A percentile compares a stretch with the other conserved stretches of the same genome.
Evolutionary conservation across 2,888 invertebrate genomes (phyloP).

Genomic region (Tolmerus cingulatus): DNA sequence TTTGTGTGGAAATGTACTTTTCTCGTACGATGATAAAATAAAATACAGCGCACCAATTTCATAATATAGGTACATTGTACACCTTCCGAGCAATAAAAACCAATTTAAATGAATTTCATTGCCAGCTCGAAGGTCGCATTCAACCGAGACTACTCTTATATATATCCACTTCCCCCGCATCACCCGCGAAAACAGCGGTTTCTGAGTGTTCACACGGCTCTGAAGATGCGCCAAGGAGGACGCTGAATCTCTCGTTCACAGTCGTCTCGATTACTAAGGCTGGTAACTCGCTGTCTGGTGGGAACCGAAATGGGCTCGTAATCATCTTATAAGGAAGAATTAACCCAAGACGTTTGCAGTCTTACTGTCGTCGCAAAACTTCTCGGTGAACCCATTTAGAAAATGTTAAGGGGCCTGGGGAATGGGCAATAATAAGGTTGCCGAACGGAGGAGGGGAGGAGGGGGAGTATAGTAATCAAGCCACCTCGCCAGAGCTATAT

Average conservation of each 20-base stretch:
- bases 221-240: neutral
- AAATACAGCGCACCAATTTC: neutral
- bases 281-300: neutral
- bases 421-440: neutral
- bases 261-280: neutral
- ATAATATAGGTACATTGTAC: neutral
- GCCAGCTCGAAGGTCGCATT: neutral
- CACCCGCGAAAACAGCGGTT: neutral
- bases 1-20: neutral
- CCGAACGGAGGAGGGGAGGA: neutral
- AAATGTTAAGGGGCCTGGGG: neutral
- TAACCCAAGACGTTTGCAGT: neutral
- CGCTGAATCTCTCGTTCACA: neutral
- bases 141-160: neutral
- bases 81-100: neutral
- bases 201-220: neutral
- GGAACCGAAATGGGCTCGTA: neutral
- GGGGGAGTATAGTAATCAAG: neutral
- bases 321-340: conserved; percentile 8
- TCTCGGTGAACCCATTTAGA: neutral
- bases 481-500: neutral
- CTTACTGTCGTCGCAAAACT: neutral
- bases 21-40: neutral
- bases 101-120: neutral
- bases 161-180: neutral